A percentile compares a stretch with the other conserved stretches of the same genome.
These are phyloP conservation scores for Gallinago undulata DNA, from an alignment of 2,113 vertebrate genomes.

Conservation along the genomic window DNA sequence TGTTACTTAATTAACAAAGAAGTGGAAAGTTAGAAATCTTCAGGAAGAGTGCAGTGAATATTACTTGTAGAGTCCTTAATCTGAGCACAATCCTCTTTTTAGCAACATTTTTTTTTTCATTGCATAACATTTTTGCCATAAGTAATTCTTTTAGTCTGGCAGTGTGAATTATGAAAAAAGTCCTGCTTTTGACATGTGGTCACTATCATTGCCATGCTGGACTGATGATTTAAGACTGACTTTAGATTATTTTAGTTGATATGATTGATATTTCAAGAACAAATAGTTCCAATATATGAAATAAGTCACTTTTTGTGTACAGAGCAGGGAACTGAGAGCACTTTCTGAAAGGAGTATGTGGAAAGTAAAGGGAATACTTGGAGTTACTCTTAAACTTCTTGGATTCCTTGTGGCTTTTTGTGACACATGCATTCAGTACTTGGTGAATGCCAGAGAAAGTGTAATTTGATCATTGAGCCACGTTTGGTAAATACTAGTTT, in stretches of 20 bases:
- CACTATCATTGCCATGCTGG: neutral
- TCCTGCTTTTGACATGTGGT: neutral
- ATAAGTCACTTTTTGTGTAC: neutral
- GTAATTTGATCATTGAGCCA: conserved; percentile 68
- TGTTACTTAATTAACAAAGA: neutral
- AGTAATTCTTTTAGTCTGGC: neutral
- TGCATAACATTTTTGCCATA: neutral
- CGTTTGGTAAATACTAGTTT: conserved; percentile 74
- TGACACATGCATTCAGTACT: conserved; percentile 54
- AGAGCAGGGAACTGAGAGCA: neutral
- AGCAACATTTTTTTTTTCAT: neutral
- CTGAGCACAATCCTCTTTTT: neutral
- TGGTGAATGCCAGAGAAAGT: conserved; percentile 57
- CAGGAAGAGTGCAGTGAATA: neutral
- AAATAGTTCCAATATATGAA: neutral
- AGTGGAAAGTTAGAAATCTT: neutral
- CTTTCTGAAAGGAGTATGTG: neutral
- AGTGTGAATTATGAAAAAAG: neutral
- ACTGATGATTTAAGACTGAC: neutral
- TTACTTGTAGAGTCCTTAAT: neutral
- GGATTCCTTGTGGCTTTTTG: conserved; percentile 67
- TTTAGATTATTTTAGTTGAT: neutral
- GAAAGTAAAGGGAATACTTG: conserved; percentile 25
- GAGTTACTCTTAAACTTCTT: conserved; percentile 2
- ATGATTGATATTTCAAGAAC: neutral